Evolutionary conservation across 2,888 invertebrate genomes (phyloP).

Genomic region (Caenorhabditis sp.): DNA sequence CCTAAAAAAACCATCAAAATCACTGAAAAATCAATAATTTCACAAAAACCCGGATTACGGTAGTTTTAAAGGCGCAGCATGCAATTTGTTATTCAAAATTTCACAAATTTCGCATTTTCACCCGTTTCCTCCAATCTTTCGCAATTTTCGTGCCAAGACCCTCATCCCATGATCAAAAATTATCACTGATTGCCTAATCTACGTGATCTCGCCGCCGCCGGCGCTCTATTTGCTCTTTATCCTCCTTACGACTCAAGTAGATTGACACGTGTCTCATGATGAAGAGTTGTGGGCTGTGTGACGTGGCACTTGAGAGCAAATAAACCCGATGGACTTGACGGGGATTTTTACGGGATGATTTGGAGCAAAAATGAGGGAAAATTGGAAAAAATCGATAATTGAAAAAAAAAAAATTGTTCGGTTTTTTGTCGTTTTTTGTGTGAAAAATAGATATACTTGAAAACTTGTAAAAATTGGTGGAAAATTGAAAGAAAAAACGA

Average conservation of each 20-base stretch:
- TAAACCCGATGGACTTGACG: not conserved
- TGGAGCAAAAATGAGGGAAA: not conserved
- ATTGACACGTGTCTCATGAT: constrained; percentile 42
- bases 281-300: constrained; percentile 31
- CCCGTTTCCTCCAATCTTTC: not conserved
- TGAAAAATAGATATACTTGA: not conserved
- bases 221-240: constrained; percentile 15
- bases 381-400: not conserved
- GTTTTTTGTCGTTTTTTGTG: no score
- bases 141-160: not conserved
- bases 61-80: no score
- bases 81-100: no score
- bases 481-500: no score
- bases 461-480: no score
- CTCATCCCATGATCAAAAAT: no score
- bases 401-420: not conserved
- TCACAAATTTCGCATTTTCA: constrained; percentile 6
- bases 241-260: constrained; percentile 35
- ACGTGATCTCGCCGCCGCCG: not conserved
- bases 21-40: no score
- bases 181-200: not conserved
- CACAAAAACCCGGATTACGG: no score
- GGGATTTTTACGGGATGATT: constrained; percentile 10
- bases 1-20: no score
- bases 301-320: constrained; percentile 46